Base-by-base conservation (phyloP, 1,140 invertebrate species). In the Drosophila elegans region DNA sequence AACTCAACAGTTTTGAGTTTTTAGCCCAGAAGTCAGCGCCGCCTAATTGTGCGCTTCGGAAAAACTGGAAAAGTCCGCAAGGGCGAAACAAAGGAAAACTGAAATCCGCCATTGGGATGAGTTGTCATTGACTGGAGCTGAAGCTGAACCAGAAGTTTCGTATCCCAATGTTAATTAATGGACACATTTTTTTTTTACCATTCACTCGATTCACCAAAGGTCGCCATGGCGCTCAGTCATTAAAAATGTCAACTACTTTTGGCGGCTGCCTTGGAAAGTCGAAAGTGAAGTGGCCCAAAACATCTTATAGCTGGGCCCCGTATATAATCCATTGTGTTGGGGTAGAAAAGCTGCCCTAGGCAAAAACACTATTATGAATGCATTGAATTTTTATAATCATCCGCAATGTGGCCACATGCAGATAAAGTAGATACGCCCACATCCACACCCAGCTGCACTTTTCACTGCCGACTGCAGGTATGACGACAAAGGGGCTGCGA, bases 131-230 rank as follows among this genome's bases (percentile, higher is more conserved):
- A 48, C 27, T 49, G 36, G 53, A 67, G 51, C 46, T 48, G 45
- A 53, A 71, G 49, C 74, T 36, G 38, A 67, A 53, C 25, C 63
- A 78, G 41, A 71, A 64, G 55, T 83, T 68, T 61, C 39, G 27
- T 62, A 76, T 61, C 34, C 59, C 81, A 72, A 77, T 84, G 80
- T 80, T 84, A 84, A 84, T 84, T 84, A 84, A 84, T 85, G 77
- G 63, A 67, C 61, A 77, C n/a, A n/a, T n/a, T n/a, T n/a, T 77
- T 77, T 73, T 77, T 63, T 74, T 57, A 39, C 69, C 39, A 57
- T 54, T 67, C 21, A 64, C 59, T 63, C 56, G 57, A 73, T 51
- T 72, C 74, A 46, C 32, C 56, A 16, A 60, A 75, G 55, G 36
- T 55, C 53, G 59, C 48, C 34, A 45, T 57, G 52, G 61, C 13